A percentile compares a stretch with the other conserved stretches of the same genome.
Evolutionary conservation across 2,797 vertebrate species (phyloP).

Genomic region (Pogoniulus pusillus): DNA sequence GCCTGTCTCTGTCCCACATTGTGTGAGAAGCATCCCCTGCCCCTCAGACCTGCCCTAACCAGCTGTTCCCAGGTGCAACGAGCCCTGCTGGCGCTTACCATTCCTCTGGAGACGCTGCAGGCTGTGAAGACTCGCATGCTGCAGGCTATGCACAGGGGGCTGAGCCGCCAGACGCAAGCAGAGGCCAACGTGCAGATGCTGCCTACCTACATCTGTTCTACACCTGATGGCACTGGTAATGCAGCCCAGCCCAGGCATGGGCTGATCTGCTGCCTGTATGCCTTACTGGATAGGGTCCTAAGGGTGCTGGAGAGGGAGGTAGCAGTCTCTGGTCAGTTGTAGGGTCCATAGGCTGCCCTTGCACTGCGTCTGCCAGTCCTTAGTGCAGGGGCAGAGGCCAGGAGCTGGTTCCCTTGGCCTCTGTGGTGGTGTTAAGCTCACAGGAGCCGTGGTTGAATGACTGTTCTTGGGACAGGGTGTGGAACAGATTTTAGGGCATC

Average conservation of each 20-base stretch:
- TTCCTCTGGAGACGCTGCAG: slow-evolving; percentile 71
- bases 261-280: accelerated
- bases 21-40: background rate
- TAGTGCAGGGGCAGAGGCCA: background rate
- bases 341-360: background rate
- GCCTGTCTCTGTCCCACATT: accelerated
- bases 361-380: background rate
- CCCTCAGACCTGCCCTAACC: background rate
- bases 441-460: background rate
- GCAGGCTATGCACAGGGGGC: slow-evolving; percentile 73
- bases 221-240: slow-evolving; percentile 84
- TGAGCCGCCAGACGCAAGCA: slow-evolving; percentile 64
- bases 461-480: background rate
- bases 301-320: background rate
- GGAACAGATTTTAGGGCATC: background rate
- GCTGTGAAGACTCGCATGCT: slow-evolving; percentile 72
- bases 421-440: background rate
- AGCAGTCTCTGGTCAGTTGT: background rate
- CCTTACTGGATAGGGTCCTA: background rate
- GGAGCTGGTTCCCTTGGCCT: background rate
- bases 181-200: slow-evolving; percentile 81
- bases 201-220: slow-evolving; percentile 84
- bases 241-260: background rate
- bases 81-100: slow-evolving; percentile 68
- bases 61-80: slow-evolving; percentile 63